These are phyloP conservation scores for Hydriomena furcata DNA, from an alignment of 2,888 invertebrate genomes.

Conservation along the genomic window DNA sequence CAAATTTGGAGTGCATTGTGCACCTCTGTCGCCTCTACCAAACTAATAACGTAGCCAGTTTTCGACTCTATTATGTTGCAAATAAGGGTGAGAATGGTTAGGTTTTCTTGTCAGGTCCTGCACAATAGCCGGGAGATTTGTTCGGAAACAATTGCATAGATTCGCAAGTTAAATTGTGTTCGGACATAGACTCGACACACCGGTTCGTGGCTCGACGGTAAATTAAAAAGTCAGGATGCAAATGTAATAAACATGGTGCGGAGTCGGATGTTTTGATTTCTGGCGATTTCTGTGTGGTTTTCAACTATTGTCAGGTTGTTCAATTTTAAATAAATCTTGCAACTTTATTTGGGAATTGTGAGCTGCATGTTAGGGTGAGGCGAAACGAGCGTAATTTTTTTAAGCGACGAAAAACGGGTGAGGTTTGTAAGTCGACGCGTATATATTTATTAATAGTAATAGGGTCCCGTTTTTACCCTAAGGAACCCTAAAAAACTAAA, in stretches of 20 bases:
- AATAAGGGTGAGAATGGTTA: conserved; percentile 34
- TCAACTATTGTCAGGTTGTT: no score
- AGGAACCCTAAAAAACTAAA: no score
- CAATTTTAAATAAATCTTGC: no score
- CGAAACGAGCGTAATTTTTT: no score
- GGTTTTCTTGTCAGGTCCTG: conserved; percentile 23
- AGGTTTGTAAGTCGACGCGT: no score
- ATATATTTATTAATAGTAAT: no score
- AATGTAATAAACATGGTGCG: conserved; percentile 34
- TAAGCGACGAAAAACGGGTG: no score
- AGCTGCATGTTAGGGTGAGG: no score
- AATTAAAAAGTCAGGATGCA: conserved; percentile 36
- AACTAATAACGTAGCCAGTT: conserved; percentile 4
- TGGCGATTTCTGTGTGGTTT: conserved; percentile 23
- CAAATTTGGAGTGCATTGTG: conserved; percentile 65
- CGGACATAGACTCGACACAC: conserved; percentile 28
- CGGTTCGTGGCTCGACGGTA: conserved; percentile 24
- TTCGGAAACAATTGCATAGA: conserved; percentile 59
- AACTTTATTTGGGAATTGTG: no score
- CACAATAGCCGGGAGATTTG: conserved; percentile 48
- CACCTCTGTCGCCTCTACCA: conserved; percentile 42
- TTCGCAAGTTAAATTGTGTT: conserved; percentile 60
- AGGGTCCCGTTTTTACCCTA: no score
- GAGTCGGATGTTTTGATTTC: conserved; percentile 30
- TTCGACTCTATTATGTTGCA: conserved; percentile 1